Evolutionary conservation across 2,797 vertebrate species (phyloP).

Genomic region (Parauchenoglanis ngamensis): DNA sequence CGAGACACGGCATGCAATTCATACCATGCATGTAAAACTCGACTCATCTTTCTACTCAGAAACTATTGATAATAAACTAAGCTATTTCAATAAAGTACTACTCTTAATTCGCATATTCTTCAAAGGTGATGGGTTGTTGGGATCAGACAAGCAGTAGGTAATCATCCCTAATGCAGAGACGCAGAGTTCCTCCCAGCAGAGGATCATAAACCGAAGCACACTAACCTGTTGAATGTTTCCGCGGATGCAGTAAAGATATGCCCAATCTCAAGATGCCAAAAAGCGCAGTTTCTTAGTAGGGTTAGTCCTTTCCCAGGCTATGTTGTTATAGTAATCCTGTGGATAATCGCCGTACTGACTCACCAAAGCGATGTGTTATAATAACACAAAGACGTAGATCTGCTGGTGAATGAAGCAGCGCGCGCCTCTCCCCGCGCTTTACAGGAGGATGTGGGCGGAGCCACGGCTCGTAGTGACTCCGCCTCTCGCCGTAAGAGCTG

Average conservation of each 20-base stretch:
- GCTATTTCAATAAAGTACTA: not conserved
- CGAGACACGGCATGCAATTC: not conserved
- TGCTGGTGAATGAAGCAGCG: slow-evolving; percentile 12
- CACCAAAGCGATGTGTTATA: not conserved
- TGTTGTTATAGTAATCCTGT: slow-evolving; percentile 1
- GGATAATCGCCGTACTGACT: not conserved
- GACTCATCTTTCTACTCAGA: not conserved
- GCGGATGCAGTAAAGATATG: not conserved
- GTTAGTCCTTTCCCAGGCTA: not conserved
- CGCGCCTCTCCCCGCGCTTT: slow-evolving; percentile 13
- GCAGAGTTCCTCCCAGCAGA: not conserved
- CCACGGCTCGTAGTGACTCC: not conserved
- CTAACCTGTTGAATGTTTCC: slow-evolving; percentile 44
- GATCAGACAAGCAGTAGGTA: not conserved
- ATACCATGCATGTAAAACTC: not conserved
- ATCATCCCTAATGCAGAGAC: not conserved
- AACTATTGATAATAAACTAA: not conserved
- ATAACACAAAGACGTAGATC: not conserved
- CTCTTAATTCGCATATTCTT: not conserved
- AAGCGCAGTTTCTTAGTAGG: not conserved
- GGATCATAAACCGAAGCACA: not conserved
- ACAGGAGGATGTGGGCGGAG: slow-evolving; percentile 24
- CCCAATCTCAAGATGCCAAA: not conserved
- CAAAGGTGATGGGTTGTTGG: not conserved
- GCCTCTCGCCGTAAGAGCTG: not conserved